Evolutionary conservation across 1,140 invertebrate species (phyloP).

Genomic region (Paralvinella palmiformis): DNA sequence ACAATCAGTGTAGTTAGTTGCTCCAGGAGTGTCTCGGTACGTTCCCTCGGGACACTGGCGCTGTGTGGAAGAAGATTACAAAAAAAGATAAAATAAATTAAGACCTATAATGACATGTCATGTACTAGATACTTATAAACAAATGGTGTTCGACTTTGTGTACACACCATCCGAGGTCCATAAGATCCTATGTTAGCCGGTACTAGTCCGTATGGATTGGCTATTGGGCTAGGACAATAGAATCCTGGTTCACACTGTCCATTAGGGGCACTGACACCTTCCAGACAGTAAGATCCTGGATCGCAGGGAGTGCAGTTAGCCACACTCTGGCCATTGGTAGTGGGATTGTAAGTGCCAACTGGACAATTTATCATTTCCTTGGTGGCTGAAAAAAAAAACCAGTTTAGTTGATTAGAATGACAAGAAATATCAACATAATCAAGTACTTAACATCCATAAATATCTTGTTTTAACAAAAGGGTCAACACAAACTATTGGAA

Average conservation of each 20-base stretch:
- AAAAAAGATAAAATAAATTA: neutral
- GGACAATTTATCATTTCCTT: conserved; percentile 42
- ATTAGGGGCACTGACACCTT: conserved; percentile 27
- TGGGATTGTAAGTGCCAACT: conserved; percentile 35
- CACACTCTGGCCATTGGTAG: conserved; percentile 26
- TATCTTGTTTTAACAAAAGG: too few species aligned
- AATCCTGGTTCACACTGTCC: conserved; percentile 36
- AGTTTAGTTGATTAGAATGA: too few species aligned
- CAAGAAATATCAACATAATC: too few species aligned
- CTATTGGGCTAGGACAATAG: conserved; percentile 40
- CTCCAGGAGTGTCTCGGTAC: conserved; percentile 31
- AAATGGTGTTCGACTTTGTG: too few species aligned
- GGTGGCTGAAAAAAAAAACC: conserved; percentile 28
- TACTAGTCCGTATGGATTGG: conserved; percentile 32
- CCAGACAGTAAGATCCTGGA: conserved; percentile 41
- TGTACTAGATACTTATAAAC: too few species aligned
- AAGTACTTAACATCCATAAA: too few species aligned
- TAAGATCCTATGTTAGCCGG: conserved; percentile 36
- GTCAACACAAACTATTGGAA: too few species aligned
- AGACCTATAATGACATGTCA: too few species aligned
- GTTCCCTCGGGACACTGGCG: conserved; percentile 40
- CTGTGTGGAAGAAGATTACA: neutral
- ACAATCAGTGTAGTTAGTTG: conserved; percentile 35
- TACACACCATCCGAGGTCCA: conserved; percentile 23
- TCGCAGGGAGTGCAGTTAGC: conserved; percentile 39